A percentile compares a stretch with the other conserved stretches of the same genome.
Evolutionary conservation across 2,888 invertebrate genomes (phyloP).

Genomic region (Clanis bilineata): DNA sequence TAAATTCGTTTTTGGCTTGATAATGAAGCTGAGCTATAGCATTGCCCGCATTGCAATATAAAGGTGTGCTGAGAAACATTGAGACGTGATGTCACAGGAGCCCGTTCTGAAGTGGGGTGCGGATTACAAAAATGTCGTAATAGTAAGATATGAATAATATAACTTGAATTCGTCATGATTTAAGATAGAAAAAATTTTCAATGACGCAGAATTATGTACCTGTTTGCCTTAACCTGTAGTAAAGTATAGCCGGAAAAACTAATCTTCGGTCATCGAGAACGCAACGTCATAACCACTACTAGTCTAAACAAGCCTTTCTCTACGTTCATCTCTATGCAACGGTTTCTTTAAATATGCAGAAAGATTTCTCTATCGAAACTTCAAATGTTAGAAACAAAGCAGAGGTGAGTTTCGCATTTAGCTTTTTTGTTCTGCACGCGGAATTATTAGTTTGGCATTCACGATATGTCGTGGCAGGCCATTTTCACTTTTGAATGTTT

Average conservation of each 20-base stretch:
- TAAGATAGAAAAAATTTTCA: no score
- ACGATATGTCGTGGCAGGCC: not conserved
- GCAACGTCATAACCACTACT: no score
- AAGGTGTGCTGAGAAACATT: not conserved
- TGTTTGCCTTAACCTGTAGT: no score
- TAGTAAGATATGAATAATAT: no score
- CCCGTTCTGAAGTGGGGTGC: not conserved
- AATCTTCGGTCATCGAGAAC: no score
- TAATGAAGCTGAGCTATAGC: not conserved
- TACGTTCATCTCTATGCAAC: no score
- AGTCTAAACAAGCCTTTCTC: no score
- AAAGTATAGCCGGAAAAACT: no score
- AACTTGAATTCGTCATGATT: no score
- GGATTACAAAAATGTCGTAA: no score
- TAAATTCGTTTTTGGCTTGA: not conserved
- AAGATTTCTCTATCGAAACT: not conserved
- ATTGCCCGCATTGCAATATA: no score
- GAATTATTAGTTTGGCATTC: slow-evolving; percentile 3
- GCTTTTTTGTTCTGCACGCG: not conserved
- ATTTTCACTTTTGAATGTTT: slow-evolving; percentile 9
- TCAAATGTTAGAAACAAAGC: not conserved
- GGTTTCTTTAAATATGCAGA: not conserved
- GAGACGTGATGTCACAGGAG: not conserved
- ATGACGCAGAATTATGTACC: no score
- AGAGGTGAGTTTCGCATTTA: not conserved